Conservation (phyloP, 2,888 invertebrate genomes). For the Leptopilina drosophilae region DNA sequence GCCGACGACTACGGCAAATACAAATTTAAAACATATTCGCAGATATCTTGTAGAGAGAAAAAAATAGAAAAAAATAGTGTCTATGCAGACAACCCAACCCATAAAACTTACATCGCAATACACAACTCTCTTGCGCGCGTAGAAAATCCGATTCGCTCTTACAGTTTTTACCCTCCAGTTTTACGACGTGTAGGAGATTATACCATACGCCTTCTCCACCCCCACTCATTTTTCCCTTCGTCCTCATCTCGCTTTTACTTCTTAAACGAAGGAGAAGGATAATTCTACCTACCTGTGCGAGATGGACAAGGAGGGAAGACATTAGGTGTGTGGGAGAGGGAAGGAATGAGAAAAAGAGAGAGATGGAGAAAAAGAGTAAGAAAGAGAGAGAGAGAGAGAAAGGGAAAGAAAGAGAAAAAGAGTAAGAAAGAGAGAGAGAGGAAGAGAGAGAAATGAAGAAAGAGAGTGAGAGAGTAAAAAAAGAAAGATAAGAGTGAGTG, state of each 20-base stretch:
- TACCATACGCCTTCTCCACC: constrained; percentile 50
- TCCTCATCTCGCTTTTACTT: constrained; percentile 48
- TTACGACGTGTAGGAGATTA: constrained; percentile 69
- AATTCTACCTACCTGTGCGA: too few relatives aligned
- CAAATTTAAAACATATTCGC: too few relatives aligned
- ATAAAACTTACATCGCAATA: constrained; percentile 5
- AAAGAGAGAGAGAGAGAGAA: neutral
- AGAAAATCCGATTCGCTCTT: constrained; percentile 63
- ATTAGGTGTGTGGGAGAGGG: constrained; percentile 38
- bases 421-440: constrained; percentile 55
- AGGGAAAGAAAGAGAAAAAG: constrained; percentile 58
- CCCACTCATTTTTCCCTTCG: constrained; percentile 10
- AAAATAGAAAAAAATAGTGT: too few relatives aligned
- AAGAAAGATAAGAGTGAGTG: constrained; percentile 34
- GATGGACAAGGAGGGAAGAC: too few relatives aligned
- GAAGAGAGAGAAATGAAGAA: constrained; percentile 59
- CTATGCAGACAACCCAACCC: constrained; percentile 26
- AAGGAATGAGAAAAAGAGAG: constrained; percentile 51
- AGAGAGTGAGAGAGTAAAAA: constrained; percentile 13
- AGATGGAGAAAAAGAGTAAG: constrained; percentile 66
- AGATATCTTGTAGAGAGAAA: too few relatives aligned
- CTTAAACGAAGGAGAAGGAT: constrained; percentile 52
- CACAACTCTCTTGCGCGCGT: constrained; percentile 31
- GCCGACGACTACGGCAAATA: too few relatives aligned
- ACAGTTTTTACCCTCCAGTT: constrained; percentile 64